A percentile compares a stretch with the other conserved stretches of the same genome.
Conservation (phyloP, 2,888 invertebrate genomes). For the Camponotus fellah region DNA sequence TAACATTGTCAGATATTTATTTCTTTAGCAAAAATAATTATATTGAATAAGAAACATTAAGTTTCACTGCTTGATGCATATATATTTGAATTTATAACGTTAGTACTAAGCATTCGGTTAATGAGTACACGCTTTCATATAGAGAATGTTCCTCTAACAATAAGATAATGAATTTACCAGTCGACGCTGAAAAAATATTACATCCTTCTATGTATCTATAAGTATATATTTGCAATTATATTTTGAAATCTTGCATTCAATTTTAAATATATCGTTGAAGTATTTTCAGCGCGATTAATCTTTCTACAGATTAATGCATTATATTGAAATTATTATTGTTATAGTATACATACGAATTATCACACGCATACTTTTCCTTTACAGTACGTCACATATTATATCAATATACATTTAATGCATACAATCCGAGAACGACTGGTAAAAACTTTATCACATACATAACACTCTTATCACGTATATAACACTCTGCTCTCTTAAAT, state of each 20-base stretch:
- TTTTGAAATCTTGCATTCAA: not conserved
- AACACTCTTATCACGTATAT: not conserved
- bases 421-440: constrained; percentile 29
- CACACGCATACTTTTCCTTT: not conserved
- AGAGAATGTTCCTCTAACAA: constrained; percentile 52
- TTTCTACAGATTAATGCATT: not conserved
- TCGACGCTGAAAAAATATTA: constrained; percentile 58
- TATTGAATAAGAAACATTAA: not conserved
- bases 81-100: not conserved
- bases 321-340: not conserved
- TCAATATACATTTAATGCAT: not conserved
- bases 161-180: constrained; percentile 63
- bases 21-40: not conserved
- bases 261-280: not conserved
- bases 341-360: not conserved
- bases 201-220: constrained; percentile 35
- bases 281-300: constrained; percentile 3
- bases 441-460: constrained; percentile 34
- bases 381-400: not conserved
- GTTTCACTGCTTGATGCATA: not conserved
- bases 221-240: not conserved
- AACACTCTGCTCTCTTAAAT: constrained; percentile 6
- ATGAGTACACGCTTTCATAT: constrained; percentile 38
- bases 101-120: not conserved
- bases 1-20: not conserved